phyloP scores from a whole-genome alignment of 2,888 invertebrate genomes.

The Rosalia funebris region DNA sequence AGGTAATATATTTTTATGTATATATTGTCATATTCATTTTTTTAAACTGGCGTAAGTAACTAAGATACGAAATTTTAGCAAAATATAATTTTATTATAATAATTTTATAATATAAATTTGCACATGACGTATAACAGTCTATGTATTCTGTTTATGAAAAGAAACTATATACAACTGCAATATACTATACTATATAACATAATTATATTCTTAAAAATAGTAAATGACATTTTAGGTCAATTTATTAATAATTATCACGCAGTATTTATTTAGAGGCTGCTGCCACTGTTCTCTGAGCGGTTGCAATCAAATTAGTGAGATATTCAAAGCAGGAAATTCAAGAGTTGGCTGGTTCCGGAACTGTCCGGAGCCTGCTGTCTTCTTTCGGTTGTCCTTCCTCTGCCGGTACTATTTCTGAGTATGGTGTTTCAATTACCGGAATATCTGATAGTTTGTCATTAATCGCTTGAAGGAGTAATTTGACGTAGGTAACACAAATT shows the following conservation, averaged over 20 bases:
- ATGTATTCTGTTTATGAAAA: too few species aligned
- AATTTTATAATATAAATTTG: too few species aligned
- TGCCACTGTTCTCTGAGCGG: not conserved
- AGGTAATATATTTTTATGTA: too few species aligned
- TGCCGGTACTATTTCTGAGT: constrained; percentile 4
- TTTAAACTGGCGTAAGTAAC: too few species aligned
- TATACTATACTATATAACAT: not conserved
- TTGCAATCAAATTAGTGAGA: constrained; percentile 2
- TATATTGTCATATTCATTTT: too few species aligned
- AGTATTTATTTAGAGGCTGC: too few species aligned
- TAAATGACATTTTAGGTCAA: too few species aligned
- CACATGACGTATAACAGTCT: too few species aligned
- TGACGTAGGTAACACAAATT: constrained; percentile 6
- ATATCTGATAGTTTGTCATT: not conserved
- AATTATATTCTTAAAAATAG: not conserved
- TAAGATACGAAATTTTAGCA: too few species aligned
- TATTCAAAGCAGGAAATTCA: constrained; percentile 11
- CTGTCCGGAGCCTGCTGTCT: not conserved
- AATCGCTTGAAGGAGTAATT: constrained; percentile 10
- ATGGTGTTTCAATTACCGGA: not conserved
- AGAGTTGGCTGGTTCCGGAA: constrained; percentile 1
- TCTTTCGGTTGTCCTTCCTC: not conserved
- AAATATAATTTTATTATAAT: too few species aligned
- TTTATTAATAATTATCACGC: not conserved
- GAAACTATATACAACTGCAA: not conserved